Percentiles rank a stretch among this genome's conserved stretches.
Conservation (phyloP, 2,797 vertebrate species). For the Paratrypauchen microcephalus region DNA sequence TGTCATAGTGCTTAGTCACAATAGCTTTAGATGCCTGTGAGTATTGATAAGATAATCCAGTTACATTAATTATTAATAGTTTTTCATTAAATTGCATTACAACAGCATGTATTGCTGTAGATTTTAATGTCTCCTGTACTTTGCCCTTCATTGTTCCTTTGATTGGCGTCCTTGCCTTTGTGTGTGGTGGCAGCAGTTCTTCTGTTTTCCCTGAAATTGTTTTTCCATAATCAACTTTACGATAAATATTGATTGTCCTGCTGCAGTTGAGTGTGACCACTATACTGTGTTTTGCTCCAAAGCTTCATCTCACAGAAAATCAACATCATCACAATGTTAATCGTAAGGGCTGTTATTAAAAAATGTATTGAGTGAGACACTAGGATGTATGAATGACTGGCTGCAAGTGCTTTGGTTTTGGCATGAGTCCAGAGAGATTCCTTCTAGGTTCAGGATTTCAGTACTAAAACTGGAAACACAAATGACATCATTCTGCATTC, state of each 20-base stretch:
- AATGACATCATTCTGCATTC: too few relatives aligned
- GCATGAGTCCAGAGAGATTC: too few relatives aligned
- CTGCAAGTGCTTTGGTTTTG: too few relatives aligned
- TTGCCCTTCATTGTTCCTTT: slow-evolving; percentile 36
- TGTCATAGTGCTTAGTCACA: neutral
- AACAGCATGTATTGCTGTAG: neutral
- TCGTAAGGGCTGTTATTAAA: too few relatives aligned
- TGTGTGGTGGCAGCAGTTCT: neutral
- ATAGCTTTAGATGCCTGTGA: neutral
- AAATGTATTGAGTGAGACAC: too few relatives aligned
- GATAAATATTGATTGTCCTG: neutral
- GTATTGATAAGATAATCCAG: slow-evolving; percentile 4
- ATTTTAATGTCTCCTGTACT: slow-evolving; percentile 1
- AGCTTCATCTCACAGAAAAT: too few relatives aligned
- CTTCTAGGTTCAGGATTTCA: too few relatives aligned
- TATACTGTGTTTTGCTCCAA: too few relatives aligned
- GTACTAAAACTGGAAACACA: too few relatives aligned
- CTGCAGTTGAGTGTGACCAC: neutral
- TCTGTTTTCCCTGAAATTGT: slow-evolving; percentile 18
- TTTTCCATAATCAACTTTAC: too few relatives aligned
- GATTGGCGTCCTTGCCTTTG: neutral
- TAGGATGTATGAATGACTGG: too few relatives aligned
- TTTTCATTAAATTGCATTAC: slow-evolving; percentile 25
- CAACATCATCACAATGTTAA: too few relatives aligned
- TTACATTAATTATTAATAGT: neutral